Evolutionary conservation across 2,888 invertebrate species (phyloP).

Genomic region (Idaea biselata): DNA sequence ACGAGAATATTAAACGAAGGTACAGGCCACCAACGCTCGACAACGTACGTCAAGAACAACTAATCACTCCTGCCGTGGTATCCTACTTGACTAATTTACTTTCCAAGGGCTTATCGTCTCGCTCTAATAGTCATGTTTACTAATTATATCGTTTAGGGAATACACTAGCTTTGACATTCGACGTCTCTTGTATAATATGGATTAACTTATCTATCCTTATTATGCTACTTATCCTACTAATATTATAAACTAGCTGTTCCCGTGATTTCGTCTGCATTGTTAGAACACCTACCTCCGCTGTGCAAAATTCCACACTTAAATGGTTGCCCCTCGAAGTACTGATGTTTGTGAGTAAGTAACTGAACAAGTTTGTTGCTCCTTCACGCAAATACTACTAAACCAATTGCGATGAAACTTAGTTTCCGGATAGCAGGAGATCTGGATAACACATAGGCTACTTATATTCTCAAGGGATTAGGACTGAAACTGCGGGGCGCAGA

Average conservation of each 20-base stretch:
- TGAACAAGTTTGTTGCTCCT: too few relatives aligned
- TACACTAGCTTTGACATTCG: not conserved
- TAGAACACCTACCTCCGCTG: too few relatives aligned
- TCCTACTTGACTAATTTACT: not conserved
- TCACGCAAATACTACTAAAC: too few relatives aligned
- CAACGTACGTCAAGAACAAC: not conserved
- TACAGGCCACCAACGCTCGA: not conserved
- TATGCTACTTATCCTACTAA: not conserved
- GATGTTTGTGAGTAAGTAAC: too few relatives aligned
- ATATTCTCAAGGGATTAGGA: too few relatives aligned
- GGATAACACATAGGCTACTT: too few relatives aligned
- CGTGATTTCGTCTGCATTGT: too few relatives aligned
- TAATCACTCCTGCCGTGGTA: not conserved
- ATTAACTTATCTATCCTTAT: not conserved
- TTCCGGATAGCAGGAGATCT: too few relatives aligned
- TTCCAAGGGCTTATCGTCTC: conserved; percentile 1
- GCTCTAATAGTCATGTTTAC: not conserved
- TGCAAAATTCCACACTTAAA: too few relatives aligned
- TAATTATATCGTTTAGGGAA: conserved; percentile 1
- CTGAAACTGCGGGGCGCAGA: too few relatives aligned
- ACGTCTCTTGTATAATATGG: not conserved
- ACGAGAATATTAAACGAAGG: not conserved
- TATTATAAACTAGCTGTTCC: not conserved
- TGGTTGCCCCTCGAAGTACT: too few relatives aligned
- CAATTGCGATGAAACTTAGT: too few relatives aligned